phyloP scores from a whole-genome alignment of 2,888 invertebrate species.

The Tachina lurida region DNA sequence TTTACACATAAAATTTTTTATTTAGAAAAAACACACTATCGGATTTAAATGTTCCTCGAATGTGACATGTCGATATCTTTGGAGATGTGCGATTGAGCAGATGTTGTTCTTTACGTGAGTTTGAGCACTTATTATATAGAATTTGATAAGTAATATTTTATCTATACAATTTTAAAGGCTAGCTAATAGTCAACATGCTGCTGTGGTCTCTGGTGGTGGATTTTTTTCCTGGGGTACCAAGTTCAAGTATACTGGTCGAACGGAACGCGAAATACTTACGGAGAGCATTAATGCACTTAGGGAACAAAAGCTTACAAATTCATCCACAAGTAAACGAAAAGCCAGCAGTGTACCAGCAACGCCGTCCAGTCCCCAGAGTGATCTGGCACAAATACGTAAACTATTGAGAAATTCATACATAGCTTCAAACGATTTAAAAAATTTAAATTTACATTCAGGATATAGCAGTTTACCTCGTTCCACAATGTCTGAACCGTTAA shows the following conservation, averaged over 20 bases:
- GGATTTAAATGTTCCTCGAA: slow-evolving; percentile 98
- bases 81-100: slow-evolving; percentile 98
- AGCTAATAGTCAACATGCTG: slow-evolving; percentile 93
- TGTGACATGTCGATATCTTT: slow-evolving; percentile 96
- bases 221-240: slow-evolving; percentile 97
- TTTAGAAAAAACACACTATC: slow-evolving; percentile 94
- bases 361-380: slow-evolving; percentile 89
- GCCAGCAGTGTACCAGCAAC: slow-evolving; percentile 94
- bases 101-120: slow-evolving; percentile 98
- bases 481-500: slow-evolving; percentile 89
- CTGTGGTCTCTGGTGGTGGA: slow-evolving; percentile 94
- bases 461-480: slow-evolving; percentile 94
- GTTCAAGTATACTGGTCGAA: slow-evolving; percentile 95
- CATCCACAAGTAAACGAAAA: slow-evolving; percentile 87
- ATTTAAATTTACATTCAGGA: slow-evolving; percentile 83
- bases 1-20: neutral
- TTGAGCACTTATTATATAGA: neutral
- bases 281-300: slow-evolving; percentile 88
- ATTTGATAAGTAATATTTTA: slow-evolving; percentile 72
- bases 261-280: slow-evolving; percentile 95
- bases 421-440: slow-evolving; percentile 69
- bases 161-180: slow-evolving; percentile 85
- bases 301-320: slow-evolving; percentile 86
- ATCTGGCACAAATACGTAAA: slow-evolving; percentile 85
- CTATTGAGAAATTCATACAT: slow-evolving; percentile 76